Evolutionary conservation across 2,797 vertebrate species (phyloP).

Genomic region (Tapera naevia): DNA sequence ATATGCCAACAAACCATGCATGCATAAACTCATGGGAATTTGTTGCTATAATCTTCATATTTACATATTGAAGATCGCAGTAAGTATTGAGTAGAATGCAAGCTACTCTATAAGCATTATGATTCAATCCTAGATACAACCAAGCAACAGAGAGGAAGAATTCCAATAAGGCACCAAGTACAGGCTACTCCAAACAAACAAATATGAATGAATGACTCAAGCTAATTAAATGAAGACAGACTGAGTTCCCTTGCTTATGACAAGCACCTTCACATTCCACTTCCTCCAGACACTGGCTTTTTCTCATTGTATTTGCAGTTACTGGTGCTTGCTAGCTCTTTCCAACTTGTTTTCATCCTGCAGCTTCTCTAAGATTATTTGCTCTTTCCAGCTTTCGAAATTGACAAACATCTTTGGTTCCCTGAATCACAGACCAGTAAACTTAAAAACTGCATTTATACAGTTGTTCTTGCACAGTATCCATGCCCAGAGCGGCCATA

Average conservation of each 20-base stretch:
- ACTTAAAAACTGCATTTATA: neutral
- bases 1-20: neutral
- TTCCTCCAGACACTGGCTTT: neutral
- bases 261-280: neutral
- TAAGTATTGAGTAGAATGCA: neutral
- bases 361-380: neutral
- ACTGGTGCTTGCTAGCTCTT: neutral
- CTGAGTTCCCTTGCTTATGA: fast-evolving
- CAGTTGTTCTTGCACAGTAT: neutral
- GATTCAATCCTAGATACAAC: neutral
- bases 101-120: neutral
- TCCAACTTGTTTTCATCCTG: neutral
- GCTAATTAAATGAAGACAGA: neutral
- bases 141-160: neutral
- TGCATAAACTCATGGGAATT: neutral
- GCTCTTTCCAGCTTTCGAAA: neutral
- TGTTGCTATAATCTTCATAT: neutral
- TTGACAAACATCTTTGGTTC: neutral
- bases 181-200: neutral
- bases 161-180: neutral
- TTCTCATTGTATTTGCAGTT: neutral
- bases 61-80: neutral
- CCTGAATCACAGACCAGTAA: neutral
- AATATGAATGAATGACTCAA: neutral
- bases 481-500: neutral